Conservation (phyloP, 1,140 invertebrate genomes). For the Drosophila ananassae region DNA sequence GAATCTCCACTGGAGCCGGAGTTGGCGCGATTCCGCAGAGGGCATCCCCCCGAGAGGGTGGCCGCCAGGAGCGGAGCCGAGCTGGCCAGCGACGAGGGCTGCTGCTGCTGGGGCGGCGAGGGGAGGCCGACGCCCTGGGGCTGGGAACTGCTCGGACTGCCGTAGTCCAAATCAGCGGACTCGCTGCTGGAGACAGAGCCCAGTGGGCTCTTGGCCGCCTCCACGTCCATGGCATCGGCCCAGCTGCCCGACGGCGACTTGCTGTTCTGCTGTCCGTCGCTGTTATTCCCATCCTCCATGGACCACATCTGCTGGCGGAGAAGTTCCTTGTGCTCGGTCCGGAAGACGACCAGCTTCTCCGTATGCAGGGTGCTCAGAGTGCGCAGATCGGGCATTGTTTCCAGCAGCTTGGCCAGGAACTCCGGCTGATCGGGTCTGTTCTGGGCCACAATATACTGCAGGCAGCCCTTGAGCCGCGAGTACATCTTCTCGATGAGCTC, state of each 20-base stretch:
- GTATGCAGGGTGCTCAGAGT: conserved; percentile 98
- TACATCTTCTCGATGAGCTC: conserved; percentile 97
- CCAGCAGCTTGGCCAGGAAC: conserved; percentile 93
- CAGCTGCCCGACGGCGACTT: conserved; percentile 86
- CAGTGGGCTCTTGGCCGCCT: conserved; percentile 90
- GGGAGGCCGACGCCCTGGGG: conserved; percentile 21
- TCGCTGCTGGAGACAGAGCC: conserved; percentile 94
- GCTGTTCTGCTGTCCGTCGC: conserved; percentile 21
- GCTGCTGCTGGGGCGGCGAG: conserved; percentile 83
- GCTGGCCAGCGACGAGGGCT: conserved; percentile 83
- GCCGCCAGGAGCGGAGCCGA: conserved; percentile 90
- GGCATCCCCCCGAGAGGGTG: conserved; percentile 88
- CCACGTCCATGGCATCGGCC: conserved; percentile 90
- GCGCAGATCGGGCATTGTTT: conserved; percentile 96
- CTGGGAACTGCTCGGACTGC: conserved; percentile 85
- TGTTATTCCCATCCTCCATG: conserved; percentile 86
- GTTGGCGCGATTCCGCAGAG: conserved; percentile 89
- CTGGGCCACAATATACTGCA: conserved; percentile 94
- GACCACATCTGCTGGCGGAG: conserved; percentile 89
- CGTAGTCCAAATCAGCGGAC: conserved; percentile 85
- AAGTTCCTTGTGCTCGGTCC: conserved; percentile 93
- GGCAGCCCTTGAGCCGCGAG: conserved; percentile 91
- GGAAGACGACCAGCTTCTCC: conserved; percentile 96
- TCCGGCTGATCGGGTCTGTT: conserved; percentile 92
- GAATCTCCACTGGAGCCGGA: conserved; percentile 92